Evolutionary conservation across 2,888 invertebrate species (phyloP).

Genomic region (Pinctada fucata): DNA sequence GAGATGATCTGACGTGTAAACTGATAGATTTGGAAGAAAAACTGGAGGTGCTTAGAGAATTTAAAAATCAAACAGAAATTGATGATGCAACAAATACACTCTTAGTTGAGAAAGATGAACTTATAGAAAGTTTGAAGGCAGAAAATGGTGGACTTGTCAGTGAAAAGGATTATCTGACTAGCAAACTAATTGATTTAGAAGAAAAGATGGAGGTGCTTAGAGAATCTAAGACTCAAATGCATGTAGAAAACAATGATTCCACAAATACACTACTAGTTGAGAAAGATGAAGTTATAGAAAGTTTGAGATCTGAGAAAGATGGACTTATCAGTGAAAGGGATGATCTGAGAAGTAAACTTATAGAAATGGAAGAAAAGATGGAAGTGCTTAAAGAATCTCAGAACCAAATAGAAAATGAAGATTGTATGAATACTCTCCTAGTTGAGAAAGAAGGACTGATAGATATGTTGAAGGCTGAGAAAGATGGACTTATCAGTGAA

Average conservation of each 20-base stretch:
- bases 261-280: not conserved
- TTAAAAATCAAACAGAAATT: slow-evolving; percentile 18
- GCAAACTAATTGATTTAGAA: not conserved
- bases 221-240: slow-evolving; percentile 13
- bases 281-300: no score
- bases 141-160: not conserved
- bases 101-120: slow-evolving; percentile 5
- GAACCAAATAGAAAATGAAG: not conserved
- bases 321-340: slow-evolving; percentile 10
- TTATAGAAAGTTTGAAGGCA: slow-evolving; percentile 13
- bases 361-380: slow-evolving; percentile 17
- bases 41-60: not conserved
- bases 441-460: no score
- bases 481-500: not conserved
- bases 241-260: slow-evolving; percentile 5
- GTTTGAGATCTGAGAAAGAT: no score
- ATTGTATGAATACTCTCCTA: slow-evolving; percentile 1
- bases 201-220: not conserved
- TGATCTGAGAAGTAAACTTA: slow-evolving; percentile 20
- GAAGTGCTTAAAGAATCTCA: not conserved
- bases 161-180: not conserved
- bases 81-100: slow-evolving; percentile 3
- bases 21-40: not conserved
- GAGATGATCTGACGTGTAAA: not conserved
- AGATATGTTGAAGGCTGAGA: no score